A percentile compares a stretch with the other conserved stretches of the same genome.
phyloP scores from a whole-genome alignment of 1,140 invertebrate genomes.

The Platyscapa corneri region DNA sequence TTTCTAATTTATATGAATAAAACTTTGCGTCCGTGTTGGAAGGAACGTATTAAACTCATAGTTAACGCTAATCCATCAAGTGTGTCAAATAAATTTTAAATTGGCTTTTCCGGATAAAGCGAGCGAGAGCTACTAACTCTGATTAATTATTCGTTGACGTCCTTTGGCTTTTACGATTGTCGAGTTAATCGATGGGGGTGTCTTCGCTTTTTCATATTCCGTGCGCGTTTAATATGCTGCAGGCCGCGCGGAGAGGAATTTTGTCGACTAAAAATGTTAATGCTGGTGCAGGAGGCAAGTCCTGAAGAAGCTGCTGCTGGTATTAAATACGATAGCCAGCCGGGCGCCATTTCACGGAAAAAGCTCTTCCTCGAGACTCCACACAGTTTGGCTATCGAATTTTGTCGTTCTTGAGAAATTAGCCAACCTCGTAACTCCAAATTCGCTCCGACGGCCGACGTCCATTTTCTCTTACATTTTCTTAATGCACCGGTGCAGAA shows the following conservation, averaged over 20 bases:
- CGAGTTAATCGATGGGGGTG: background rate
- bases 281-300: conserved; percentile 58
- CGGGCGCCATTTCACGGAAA: no score
- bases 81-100: background rate
- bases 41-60: background rate
- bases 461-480: conserved; percentile 51
- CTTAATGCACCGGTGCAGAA: no score
- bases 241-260: conserved; percentile 60
- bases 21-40: background rate
- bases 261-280: conserved; percentile 55
- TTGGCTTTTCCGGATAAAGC: background rate
- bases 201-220: background rate
- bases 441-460: conserved; percentile 61
- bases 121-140: background rate
- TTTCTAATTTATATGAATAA: background rate
- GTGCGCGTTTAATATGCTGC: conserved; percentile 57
- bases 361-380: conserved; percentile 21
- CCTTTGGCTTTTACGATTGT: background rate
- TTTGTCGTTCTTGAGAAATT: conserved; percentile 44
- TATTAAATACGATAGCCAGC: conserved; percentile 37
- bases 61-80: background rate
- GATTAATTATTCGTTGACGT: background rate
- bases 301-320: conserved; percentile 59
- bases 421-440: conserved; percentile 6
- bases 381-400: conserved; percentile 47